phyloP scores from a whole-genome alignment of 2,113 vertebrate genomes.

The Saguinus imperator region DNA sequence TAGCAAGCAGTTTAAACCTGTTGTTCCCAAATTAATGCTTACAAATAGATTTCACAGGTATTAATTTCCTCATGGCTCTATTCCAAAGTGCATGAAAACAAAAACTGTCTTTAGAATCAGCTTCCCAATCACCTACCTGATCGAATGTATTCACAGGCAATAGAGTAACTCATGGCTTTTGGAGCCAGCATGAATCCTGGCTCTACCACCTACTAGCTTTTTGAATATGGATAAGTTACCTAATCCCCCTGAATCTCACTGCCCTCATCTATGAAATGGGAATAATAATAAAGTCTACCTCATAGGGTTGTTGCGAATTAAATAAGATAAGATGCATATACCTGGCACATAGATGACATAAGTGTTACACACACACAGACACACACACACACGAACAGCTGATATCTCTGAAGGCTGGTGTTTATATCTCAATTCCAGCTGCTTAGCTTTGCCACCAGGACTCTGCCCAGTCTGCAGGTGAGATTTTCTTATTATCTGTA shows the following conservation, averaged over 20 bases:
- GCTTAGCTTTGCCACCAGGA: background rate
- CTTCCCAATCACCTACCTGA: background rate
- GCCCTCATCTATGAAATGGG: background rate
- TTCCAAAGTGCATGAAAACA: background rate
- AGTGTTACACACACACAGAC: background rate
- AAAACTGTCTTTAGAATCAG: background rate
- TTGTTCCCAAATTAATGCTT: background rate
- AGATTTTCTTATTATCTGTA: background rate
- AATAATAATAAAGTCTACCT: background rate
- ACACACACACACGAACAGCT: background rate
- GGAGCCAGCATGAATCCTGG: background rate
- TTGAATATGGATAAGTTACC: background rate
- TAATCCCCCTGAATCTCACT: background rate
- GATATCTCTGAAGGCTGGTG: background rate
- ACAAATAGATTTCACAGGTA: background rate
- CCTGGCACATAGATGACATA: background rate
- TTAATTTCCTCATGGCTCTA: background rate
- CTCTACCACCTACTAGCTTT: background rate
- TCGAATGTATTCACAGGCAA: background rate
- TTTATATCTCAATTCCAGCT: background rate
- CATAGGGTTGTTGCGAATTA: background rate
- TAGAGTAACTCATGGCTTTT: background rate
- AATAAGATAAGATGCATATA: background rate
- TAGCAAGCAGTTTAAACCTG: background rate
- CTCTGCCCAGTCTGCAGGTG: background rate